phyloP scores from a whole-genome alignment of 2,113 vertebrate genomes.

The Poecilia latipinna region DNA sequence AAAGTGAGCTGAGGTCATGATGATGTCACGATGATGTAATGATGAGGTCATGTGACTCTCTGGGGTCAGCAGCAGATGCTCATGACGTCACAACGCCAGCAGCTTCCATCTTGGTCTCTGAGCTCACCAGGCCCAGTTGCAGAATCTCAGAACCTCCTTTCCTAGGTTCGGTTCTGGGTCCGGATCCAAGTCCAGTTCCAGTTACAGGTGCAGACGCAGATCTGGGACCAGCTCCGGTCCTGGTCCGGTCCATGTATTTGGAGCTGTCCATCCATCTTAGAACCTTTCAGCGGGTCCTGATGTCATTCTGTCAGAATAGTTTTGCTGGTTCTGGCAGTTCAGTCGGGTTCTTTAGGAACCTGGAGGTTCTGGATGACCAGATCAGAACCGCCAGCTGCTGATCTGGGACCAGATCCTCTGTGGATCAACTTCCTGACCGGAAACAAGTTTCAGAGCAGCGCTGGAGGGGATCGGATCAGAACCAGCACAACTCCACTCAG shows the following conservation, averaged over 20 bases:
- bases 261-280: background rate
- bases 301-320: background rate
- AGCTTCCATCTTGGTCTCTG: too few relatives aligned
- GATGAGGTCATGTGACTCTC: too few relatives aligned
- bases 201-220: background rate
- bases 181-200: background rate
- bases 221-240: background rate
- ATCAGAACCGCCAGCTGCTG: background rate
- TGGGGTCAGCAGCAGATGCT: too few relatives aligned
- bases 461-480: too few relatives aligned
- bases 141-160: background rate
- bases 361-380: background rate
- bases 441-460: too few relatives aligned
- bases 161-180: background rate
- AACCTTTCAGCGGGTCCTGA: background rate
- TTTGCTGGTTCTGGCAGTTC: background rate
- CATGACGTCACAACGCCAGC: too few relatives aligned
- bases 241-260: background rate
- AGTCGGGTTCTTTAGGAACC: background rate
- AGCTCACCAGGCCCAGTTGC: too few relatives aligned
- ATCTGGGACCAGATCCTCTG: background rate
- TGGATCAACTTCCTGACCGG: too few relatives aligned
- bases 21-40: too few relatives aligned
- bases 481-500: background rate
- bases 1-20: too few relatives aligned